Evolutionary conservation across 2,113 vertebrate genomes (phyloP).

Genomic region (Melanocharis versteri): DNA sequence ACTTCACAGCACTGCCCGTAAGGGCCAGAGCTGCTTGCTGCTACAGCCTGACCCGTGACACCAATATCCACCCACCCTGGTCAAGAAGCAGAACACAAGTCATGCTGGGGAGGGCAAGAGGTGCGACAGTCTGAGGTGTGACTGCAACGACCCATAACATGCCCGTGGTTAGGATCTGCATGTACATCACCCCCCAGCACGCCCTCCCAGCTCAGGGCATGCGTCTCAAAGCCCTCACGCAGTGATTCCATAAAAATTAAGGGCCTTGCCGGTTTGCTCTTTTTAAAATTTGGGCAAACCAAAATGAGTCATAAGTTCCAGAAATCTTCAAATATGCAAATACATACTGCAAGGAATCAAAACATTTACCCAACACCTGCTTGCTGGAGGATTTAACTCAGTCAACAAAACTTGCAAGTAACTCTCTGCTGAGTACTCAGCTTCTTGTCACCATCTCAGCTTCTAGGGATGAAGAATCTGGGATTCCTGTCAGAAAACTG

Average conservation of each 20-base stretch:
- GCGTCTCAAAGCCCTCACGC: not conserved
- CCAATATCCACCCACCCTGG: not conserved
- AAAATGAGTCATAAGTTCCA: slow-evolving; percentile 14
- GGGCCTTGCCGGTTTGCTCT: not conserved
- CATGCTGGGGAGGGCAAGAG: not conserved
- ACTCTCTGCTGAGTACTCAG: slow-evolving; percentile 25
- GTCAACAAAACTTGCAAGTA: slow-evolving; percentile 48
- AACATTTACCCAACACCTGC: slow-evolving; percentile 65
- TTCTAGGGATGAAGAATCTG: slow-evolving; percentile 55
- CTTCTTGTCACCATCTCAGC: slow-evolving; percentile 37
- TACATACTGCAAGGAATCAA: slow-evolving; percentile 43
- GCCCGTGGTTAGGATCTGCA: not conserved
- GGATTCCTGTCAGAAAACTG: slow-evolving; percentile 64
- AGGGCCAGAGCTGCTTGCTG: not conserved
- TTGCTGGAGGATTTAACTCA: slow-evolving; percentile 44
- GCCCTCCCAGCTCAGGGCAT: rapidly evolving
- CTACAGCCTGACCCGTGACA: not conserved
- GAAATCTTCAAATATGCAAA: slow-evolving; percentile 54
- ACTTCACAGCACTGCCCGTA: not conserved
- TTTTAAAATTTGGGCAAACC: slow-evolving; percentile 11
- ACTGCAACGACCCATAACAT: not conserved
- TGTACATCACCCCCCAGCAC: not conserved
- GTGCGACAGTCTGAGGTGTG: not conserved
- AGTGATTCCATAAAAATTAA: not conserved
- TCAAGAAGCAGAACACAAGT: not conserved